Conservation (phyloP, 92 coral and sea anemone genomes). For the Chrysogorgia sp. region DNA sequence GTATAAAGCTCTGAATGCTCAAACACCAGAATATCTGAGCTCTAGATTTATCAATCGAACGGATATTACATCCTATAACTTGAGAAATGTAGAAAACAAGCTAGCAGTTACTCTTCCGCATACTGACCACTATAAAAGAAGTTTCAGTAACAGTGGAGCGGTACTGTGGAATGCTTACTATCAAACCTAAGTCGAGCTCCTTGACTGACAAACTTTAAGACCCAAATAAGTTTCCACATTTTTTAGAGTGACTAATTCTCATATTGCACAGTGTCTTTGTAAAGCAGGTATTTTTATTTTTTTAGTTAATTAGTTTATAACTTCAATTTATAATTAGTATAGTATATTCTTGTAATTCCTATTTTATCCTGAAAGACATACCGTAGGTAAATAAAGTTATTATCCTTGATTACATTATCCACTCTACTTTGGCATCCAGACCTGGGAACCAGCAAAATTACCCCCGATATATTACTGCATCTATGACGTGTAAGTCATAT, state of each 20-base stretch:
- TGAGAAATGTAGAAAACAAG: background rate
- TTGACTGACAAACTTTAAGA: slow-evolving; percentile 1
- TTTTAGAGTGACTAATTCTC: background rate
- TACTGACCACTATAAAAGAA: slow-evolving; percentile 16
- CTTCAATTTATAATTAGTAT: too few relatives aligned
- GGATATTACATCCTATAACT: slow-evolving; percentile 1
- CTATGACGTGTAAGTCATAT: background rate
- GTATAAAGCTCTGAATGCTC: background rate
- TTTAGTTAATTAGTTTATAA: too few relatives aligned
- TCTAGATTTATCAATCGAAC: slow-evolving; percentile 18
- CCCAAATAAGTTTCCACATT: slow-evolving; percentile 15
- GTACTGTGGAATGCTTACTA: slow-evolving; percentile 18
- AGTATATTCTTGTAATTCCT: too few relatives aligned
- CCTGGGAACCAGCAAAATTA: slow-evolving; percentile 18
- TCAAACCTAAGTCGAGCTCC: background rate
- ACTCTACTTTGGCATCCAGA: background rate
- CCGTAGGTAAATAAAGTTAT: too few relatives aligned
- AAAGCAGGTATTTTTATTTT: too few relatives aligned
- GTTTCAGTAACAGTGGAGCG: slow-evolving; percentile 24
- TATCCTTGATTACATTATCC: too few relatives aligned
- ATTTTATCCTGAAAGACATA: too few relatives aligned
- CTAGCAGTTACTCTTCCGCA: slow-evolving; percentile 8
- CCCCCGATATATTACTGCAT: slow-evolving; percentile 2
- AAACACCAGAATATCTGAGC: slow-evolving; percentile 25
- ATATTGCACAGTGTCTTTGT: background rate